Conservation (phyloP, 2,797 vertebrate genomes). For the Phaenicophaeus curvirostris region DNA sequence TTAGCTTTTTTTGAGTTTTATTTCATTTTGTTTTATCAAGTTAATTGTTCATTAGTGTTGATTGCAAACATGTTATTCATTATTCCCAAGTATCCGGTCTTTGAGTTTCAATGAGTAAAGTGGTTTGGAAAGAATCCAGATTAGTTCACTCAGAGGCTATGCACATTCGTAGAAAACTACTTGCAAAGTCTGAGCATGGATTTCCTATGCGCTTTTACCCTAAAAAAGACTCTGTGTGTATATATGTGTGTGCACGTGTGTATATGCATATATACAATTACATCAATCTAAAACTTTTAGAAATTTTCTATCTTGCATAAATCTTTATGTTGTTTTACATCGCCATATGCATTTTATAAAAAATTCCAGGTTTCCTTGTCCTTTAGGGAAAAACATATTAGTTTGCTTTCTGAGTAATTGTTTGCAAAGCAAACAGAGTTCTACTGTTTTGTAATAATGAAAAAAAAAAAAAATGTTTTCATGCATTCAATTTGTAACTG, state of each 20-base stretch:
- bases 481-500: neutral
- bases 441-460: neutral
- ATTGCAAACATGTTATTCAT: neutral
- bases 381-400: slow-evolving; percentile 6
- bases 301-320: neutral
- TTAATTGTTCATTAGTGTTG: neutral
- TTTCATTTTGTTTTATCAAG: neutral
- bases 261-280: neutral
- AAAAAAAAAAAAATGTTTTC: neutral
- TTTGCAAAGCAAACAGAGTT: neutral
- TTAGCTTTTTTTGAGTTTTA: neutral
- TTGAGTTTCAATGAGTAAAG: neutral
- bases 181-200: neutral
- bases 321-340: neutral
- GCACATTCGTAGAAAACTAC: neutral
- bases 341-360: neutral
- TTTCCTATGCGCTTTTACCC: neutral
- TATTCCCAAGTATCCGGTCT: neutral
- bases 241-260: rapidly evolving
- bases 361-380: slow-evolving; percentile 24
- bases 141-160: neutral
- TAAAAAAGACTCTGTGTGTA: neutral
- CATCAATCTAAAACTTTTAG: neutral
- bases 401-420: slow-evolving; percentile 1
- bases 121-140: slow-evolving; percentile 6